phyloP scores from a whole-genome alignment of 2,888 invertebrate species.

The Drosophila affinis region DNA sequence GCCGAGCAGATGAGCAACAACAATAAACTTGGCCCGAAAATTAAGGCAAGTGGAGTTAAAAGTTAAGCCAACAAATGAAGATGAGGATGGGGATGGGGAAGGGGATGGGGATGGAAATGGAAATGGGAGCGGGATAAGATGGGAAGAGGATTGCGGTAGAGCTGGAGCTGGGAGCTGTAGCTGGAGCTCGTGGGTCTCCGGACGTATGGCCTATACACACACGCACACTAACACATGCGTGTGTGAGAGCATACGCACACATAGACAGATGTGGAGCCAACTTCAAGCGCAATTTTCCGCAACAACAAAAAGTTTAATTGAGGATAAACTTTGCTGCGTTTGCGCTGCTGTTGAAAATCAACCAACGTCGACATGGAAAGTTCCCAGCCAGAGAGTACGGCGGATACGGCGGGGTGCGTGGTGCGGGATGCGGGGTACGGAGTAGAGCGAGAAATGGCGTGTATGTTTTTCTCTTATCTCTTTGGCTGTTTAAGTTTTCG shows the following conservation, averaged over 20 bases:
- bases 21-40: conserved; percentile 60
- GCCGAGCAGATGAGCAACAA: conserved; percentile 62
- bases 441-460: conserved; percentile 25
- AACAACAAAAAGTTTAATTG: conserved; percentile 77
- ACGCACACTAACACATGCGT: conserved; percentile 8
- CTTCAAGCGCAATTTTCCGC: conserved; percentile 71
- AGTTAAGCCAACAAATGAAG: conserved; percentile 74
- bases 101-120: conserved; percentile 38
- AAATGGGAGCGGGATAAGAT: neutral
- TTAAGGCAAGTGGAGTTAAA: conserved; percentile 75
- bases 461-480: conserved; percentile 62
- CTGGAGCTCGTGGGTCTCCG: neutral
- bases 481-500: conserved; percentile 66
- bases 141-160: conserved; percentile 7
- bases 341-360: conserved; percentile 73
- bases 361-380: conserved; percentile 58
- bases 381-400: conserved; percentile 7
- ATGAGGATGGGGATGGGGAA: conserved; percentile 40
- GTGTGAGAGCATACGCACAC: conserved; percentile 5
- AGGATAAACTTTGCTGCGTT: conserved; percentile 75
- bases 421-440: no score
- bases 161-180: neutral
- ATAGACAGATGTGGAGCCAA: conserved; percentile 37
- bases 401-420: no score
- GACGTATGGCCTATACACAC: conserved; percentile 54